phyloP scores from a whole-genome alignment of 2,888 invertebrate genomes.

The Latrodectus elegans region DNA sequence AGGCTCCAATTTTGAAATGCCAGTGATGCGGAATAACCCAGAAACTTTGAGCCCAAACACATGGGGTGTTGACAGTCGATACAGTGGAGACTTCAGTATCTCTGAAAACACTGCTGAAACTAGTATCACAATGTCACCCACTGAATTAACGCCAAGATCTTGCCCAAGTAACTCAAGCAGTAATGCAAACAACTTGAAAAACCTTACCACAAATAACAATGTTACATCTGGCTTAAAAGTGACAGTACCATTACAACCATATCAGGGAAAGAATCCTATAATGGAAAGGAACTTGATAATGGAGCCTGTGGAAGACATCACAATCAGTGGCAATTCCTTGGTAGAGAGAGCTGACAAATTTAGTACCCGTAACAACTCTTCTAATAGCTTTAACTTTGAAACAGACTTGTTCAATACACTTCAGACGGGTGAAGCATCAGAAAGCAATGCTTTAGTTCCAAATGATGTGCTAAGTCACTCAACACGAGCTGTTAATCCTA shows the following conservation, averaged over 20 bases:
- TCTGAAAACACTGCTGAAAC: slow-evolving; percentile 80
- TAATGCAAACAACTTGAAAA: slow-evolving; percentile 71
- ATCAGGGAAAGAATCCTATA: slow-evolving; percentile 90
- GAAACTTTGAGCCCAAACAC: slow-evolving; percentile 37
- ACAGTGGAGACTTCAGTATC: slow-evolving; percentile 68
- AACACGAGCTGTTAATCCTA: slow-evolving; percentile 76
- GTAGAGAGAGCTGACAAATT: slow-evolving; percentile 72
- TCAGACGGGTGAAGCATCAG: slow-evolving; percentile 73
- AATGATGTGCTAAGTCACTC: slow-evolving; percentile 76
- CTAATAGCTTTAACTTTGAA: slow-evolving; percentile 45
- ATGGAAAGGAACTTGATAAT: slow-evolving; percentile 84
- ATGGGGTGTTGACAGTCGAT: slow-evolving; percentile 45
- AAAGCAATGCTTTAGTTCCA: slow-evolving; percentile 76
- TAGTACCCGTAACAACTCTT: slow-evolving; percentile 48
- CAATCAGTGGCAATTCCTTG: slow-evolving; percentile 75
- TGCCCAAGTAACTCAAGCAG: slow-evolving; percentile 78
- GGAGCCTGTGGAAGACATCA: slow-evolving; percentile 77
- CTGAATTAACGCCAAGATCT: slow-evolving; percentile 75
- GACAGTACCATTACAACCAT: slow-evolving; percentile 80
- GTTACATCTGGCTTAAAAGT: slow-evolving; percentile 72
- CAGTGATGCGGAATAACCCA: slow-evolving; percentile 42
- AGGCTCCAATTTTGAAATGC: slow-evolving; percentile 57
- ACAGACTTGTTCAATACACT: slow-evolving; percentile 73
- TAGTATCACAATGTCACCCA: slow-evolving; percentile 79
- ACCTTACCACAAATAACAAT: slow-evolving; percentile 71